A percentile compares a stretch with the other conserved stretches of the same genome.
Evolutionary conservation across 1,140 invertebrate genomes (phyloP).

Genomic region (Conus ventricosus): DNA sequence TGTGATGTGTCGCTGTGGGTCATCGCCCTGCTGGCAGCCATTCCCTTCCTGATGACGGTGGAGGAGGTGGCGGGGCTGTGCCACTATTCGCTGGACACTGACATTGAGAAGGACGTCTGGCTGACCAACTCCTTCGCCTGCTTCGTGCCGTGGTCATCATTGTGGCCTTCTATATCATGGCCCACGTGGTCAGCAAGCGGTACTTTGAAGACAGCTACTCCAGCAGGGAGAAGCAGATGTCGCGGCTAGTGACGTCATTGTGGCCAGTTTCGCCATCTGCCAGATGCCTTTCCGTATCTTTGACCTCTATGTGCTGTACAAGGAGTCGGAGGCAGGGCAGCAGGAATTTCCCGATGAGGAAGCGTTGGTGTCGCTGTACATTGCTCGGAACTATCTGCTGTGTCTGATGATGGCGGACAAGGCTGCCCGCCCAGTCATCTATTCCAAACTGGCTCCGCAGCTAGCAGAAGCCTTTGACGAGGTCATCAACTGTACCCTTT

Average conservation of each 20-base stretch:
- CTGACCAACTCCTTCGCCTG: conserved; percentile 59
- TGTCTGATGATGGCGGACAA: conserved; percentile 51
- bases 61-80: conserved; percentile 36
- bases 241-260: conserved; percentile 61
- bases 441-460: conserved; percentile 53
- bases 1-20: conserved; percentile 39
- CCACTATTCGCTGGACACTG: conserved; percentile 39
- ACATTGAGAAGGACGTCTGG: conserved; percentile 55
- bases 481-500: conserved; percentile 55
- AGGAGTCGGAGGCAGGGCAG: conserved; percentile 10
- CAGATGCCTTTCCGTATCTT: conserved; percentile 61
- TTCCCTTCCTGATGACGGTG: conserved; percentile 42
- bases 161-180: conserved; percentile 60
- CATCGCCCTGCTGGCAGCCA: conserved; percentile 32
- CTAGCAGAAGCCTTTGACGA: conserved; percentile 55
- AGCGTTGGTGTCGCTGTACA: conserved; percentile 41
- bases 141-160: conserved; percentile 60
- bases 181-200: conserved; percentile 59
- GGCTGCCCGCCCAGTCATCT: conserved; percentile 49
- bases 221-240: conserved; percentile 55
- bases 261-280: conserved; percentile 60
- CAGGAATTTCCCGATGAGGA: conserved; percentile 27
- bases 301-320: conserved; percentile 53
- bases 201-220: conserved; percentile 70
- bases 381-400: conserved; percentile 46